phyloP scores from a whole-genome alignment of 1,140 invertebrate species.

The Solenopsis invicta region DNA sequence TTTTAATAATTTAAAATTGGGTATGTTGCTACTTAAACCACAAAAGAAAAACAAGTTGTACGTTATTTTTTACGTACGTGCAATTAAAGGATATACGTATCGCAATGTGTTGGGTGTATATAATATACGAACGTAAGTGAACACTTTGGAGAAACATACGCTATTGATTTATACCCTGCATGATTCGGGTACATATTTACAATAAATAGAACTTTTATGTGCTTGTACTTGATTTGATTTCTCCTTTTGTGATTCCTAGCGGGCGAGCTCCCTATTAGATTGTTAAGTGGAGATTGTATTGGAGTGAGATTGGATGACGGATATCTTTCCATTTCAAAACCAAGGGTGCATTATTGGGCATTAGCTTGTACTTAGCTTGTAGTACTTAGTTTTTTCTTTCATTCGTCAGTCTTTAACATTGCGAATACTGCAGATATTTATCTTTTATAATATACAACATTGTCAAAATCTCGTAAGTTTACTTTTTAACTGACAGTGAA shows the following conservation, averaged over 20 bases:
- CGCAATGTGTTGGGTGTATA: background rate
- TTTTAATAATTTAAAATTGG: background rate
- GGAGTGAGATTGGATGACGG: constrained; percentile 23
- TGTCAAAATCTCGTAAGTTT: constrained; percentile 38
- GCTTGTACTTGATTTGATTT: constrained; percentile 68
- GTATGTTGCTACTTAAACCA: background rate
- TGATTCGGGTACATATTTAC: constrained; percentile 30
- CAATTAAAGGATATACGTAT: background rate
- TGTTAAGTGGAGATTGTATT: constrained; percentile 23
- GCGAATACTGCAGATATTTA: constrained; percentile 68
- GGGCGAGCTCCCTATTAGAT: constrained; percentile 27
- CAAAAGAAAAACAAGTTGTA: background rate
- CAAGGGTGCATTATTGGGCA: constrained; percentile 38
- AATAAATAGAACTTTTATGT: constrained; percentile 67
- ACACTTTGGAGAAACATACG: constrained; percentile 59
- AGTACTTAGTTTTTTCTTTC: constrained; percentile 64
- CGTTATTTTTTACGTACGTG: background rate
- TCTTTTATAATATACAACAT: constrained; percentile 32
- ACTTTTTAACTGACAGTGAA: constrained; percentile 33
- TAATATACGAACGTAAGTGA: constrained; percentile 36
- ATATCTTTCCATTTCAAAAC: constrained; percentile 11
- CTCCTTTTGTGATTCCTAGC: constrained; percentile 49
- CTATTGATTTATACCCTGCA: constrained; percentile 58
- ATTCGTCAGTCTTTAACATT: constrained; percentile 84
- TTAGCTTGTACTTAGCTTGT: constrained; percentile 66